phyloP scores from a whole-genome alignment of 2,113 vertebrate species.

The Anthoscopus minutus region DNA sequence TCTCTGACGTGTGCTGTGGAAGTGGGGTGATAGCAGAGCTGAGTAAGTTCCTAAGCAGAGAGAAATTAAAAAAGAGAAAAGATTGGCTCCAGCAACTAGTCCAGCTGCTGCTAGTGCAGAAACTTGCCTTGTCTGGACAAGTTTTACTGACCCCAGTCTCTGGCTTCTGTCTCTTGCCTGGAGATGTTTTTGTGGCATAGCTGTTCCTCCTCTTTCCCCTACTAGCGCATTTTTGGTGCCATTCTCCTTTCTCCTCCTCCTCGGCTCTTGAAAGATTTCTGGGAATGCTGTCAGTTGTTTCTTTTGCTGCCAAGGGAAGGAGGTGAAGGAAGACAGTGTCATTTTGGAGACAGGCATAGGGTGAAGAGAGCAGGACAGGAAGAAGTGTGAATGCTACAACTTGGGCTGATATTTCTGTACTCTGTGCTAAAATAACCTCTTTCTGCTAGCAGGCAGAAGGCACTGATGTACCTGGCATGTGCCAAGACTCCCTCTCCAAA shows the following conservation, averaged over 20 bases:
- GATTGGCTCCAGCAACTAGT: background rate
- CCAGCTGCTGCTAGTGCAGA: background rate
- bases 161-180: slow-evolving; percentile 37
- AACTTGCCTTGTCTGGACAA: slow-evolving; percentile 30
- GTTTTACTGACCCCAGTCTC: slow-evolving; percentile 36
- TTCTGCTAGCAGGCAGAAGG: background rate
- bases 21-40: background rate
- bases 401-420: background rate
- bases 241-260: slow-evolving; percentile 4
- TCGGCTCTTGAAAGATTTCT: background rate
- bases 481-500: background rate
- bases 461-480: background rate
- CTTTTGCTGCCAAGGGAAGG: background rate
- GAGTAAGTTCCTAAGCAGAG: background rate
- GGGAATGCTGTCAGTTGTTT: background rate
- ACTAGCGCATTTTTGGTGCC: slow-evolving; percentile 26
- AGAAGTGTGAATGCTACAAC: background rate
- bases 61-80: background rate
- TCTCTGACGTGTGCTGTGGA: background rate
- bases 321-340: background rate
- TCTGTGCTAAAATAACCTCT: background rate
- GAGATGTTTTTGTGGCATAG: slow-evolving; percentile 29
- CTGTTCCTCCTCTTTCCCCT: slow-evolving; percentile 21
- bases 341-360: background rate
- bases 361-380: background rate